These are phyloP conservation scores for Melanotaenia maccullochi DNA, from an alignment of 2,797 vertebrate genomes.

Conservation along the genomic window DNA sequence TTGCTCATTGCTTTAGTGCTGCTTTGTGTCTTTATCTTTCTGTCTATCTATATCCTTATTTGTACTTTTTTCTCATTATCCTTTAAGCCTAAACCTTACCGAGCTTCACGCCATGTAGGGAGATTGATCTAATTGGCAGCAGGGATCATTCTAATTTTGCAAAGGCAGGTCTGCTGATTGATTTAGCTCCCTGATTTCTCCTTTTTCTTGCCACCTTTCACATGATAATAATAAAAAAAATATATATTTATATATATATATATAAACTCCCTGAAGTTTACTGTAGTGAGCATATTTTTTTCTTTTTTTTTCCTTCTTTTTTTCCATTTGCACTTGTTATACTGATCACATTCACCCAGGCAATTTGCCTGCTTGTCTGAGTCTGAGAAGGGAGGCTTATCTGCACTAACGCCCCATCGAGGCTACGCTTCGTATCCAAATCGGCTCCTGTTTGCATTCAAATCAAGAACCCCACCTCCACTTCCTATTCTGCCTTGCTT, in stretches of 20 bases:
- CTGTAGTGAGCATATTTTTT: conserved; percentile 28
- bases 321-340: conserved; percentile 60
- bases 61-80: conserved; percentile 69
- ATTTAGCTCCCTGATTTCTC: conserved; percentile 21
- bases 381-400: conserved; percentile 76
- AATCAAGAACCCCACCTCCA: conserved; percentile 60
- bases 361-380: conserved; percentile 80
- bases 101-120: conserved; percentile 46
- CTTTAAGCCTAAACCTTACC: conserved; percentile 54
- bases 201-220: conserved; percentile 48
- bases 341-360: conserved; percentile 75
- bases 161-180: conserved; percentile 41
- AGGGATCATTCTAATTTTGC: conserved; percentile 71
- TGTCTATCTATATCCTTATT: conserved; percentile 55
- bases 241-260: conserved; percentile 15
- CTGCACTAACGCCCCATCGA: conserved; percentile 68
- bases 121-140: conserved; percentile 75
- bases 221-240: conserved; percentile 67
- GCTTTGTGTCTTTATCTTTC: conserved; percentile 49
- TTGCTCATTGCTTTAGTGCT: conserved; percentile 41
- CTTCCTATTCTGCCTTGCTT: conserved; percentile 39
- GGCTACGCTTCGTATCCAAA: conserved; percentile 59
- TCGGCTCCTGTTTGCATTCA: conserved; percentile 72
- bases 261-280: conserved; percentile 48
- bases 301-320: conserved; percentile 20